Evolutionary conservation across 2,113 vertebrate genomes (phyloP).

Genomic region (Camelus dromedarius): DNA sequence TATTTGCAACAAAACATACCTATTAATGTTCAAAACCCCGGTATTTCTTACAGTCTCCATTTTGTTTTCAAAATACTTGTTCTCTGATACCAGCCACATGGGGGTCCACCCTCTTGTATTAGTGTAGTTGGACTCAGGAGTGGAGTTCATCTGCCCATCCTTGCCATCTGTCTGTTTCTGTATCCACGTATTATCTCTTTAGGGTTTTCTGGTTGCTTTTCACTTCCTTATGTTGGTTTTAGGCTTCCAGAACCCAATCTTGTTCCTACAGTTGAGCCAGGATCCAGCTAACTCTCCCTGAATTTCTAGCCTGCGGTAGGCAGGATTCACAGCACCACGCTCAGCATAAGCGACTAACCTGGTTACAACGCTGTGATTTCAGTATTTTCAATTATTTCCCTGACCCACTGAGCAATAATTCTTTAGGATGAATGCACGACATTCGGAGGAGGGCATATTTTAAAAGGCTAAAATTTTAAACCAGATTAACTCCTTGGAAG

Average conservation of each 20-base stretch:
- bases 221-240: neutral
- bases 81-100: neutral
- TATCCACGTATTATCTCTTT: neutral
- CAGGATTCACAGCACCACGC: neutral
- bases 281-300: neutral
- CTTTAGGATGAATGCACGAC: neutral
- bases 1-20: neutral
- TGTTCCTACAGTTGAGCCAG: neutral
- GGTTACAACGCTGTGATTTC: neutral
- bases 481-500: neutral
- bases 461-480: neutral
- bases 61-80: neutral
- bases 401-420: neutral
- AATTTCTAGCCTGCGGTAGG: neutral
- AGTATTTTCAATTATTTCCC: neutral
- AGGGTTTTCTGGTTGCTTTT: neutral
- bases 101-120: fast-evolving
- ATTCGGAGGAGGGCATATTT: neutral
- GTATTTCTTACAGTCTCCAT: neutral
- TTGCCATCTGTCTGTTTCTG: neutral
- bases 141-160: neutral
- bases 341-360: neutral
- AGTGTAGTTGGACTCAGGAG: neutral
- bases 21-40: neutral
- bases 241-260: neutral